A percentile compares a stretch with the other conserved stretches of the same genome.
Conservation (phyloP, 2,797 vertebrate species). For the Aplochiton taeniatus region DNA sequence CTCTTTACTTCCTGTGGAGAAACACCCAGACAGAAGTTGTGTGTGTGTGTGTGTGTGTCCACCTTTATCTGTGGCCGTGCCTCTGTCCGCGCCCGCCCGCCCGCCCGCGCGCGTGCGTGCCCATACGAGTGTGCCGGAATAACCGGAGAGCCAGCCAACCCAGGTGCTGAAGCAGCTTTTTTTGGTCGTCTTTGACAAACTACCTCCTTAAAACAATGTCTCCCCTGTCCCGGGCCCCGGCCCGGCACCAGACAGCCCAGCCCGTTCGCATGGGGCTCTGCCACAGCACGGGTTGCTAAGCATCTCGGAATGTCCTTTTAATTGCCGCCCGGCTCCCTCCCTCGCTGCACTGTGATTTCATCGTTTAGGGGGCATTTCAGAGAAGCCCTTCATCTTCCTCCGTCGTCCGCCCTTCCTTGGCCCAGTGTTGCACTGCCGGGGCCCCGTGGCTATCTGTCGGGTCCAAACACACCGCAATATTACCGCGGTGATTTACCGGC, state of each 20-base stretch:
- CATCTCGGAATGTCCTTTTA: conserved; percentile 55
- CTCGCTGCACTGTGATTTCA: conserved; percentile 43
- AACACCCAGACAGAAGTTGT: background rate
- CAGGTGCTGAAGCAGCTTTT: conserved; percentile 34
- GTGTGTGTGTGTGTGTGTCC: too few relatives aligned
- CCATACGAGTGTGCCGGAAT: background rate
- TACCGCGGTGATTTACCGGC: conserved; percentile 67
- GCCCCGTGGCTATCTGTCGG: conserved; percentile 52
- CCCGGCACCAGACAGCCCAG: conserved; percentile 14
- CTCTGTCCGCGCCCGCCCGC: too few relatives aligned
- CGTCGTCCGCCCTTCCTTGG: background rate
- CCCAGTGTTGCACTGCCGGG: conserved; percentile 10
- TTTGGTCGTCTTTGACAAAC: conserved; percentile 26
- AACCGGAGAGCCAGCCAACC: conserved; percentile 12
- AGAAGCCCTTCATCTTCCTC: conserved; percentile 24
- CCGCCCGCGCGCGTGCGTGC: background rate
- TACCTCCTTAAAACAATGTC: conserved; percentile 44
- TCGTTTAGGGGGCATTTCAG: conserved; percentile 7
- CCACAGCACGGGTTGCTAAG: conserved; percentile 29
- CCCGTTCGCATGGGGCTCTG: too few relatives aligned
- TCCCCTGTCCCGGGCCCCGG: conserved; percentile 25
- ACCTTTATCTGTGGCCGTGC: too few relatives aligned
- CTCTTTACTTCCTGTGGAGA: conserved; percentile 1
- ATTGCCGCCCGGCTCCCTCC: conserved; percentile 42
- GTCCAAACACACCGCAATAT: conserved; percentile 63